phyloP scores from a whole-genome alignment of 2,797 vertebrate genomes.

The Tenualosa ilisha region DNA sequence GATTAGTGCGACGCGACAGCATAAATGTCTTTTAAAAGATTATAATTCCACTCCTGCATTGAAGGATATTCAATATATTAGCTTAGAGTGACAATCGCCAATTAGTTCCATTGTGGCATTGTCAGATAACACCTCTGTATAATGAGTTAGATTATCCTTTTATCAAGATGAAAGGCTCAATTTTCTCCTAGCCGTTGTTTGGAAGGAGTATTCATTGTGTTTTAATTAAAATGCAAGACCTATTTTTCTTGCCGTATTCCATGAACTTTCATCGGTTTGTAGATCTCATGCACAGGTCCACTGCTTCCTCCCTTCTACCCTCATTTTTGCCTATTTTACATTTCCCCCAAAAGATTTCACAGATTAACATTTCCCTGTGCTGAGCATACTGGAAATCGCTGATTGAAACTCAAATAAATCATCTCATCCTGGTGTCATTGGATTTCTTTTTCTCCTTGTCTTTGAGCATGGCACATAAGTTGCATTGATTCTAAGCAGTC shows the following conservation, averaged over 20 bases:
- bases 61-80: conserved; percentile 70
- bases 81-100: conserved; percentile 72
- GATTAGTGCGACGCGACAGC: conserved; percentile 35
- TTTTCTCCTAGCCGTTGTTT: conserved; percentile 76
- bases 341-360: conserved; percentile 70
- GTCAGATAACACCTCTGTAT: conserved; percentile 78
- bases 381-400: conserved; percentile 76
- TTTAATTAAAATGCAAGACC: conserved; percentile 83
- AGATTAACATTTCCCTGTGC: conserved; percentile 72
- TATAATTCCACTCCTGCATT: conserved; percentile 48
- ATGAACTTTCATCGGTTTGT: conserved; percentile 68
- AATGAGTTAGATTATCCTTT: conserved; percentile 82
- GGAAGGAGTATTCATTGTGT: conserved; percentile 76
- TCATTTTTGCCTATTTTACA: conserved; percentile 60
- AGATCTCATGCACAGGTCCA: conserved; percentile 67
- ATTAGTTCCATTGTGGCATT: conserved; percentile 76
- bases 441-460: conserved; percentile 63
- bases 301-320: conserved; percentile 66
- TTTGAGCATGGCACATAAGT: conserved; percentile 66
- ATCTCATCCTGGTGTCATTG: conserved; percentile 72
- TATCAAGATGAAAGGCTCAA: conserved; percentile 82
- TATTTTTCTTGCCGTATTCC: conserved; percentile 73
- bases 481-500: conserved; percentile 78
- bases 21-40: conserved; percentile 47
- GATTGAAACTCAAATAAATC: conserved; percentile 78